Percentiles rank a stretch among this genome's conserved stretches.
These are phyloP conservation scores for Trichopoda pennipes DNA, from an alignment of 2,888 invertebrate genomes.

Conservation along the genomic window DNA sequence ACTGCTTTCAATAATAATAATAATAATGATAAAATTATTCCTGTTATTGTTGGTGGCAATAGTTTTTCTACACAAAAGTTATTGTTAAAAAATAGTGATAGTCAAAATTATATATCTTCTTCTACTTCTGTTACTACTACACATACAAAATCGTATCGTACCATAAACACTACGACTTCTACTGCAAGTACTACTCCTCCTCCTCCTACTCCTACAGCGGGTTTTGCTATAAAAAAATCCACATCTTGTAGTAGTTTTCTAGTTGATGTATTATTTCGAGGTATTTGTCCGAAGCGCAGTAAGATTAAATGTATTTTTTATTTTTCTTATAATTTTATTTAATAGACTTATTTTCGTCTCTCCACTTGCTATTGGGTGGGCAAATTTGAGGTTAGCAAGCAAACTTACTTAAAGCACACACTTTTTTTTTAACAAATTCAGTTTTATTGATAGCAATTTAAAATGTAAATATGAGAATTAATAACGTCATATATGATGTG, in stretches of 20 bases:
- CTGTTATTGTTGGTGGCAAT: conserved; percentile 43
- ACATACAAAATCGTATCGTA: conserved; percentile 68
- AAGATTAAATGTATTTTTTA: conserved; percentile 74
- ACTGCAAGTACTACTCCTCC: conserved; percentile 66
- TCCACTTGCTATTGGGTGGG: too few species aligned
- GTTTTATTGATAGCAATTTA: too few species aligned
- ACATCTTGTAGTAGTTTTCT: conserved; percentile 82
- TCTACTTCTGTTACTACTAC: conserved; percentile 68
- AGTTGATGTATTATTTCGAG: conserved; percentile 82
- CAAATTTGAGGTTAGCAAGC: too few species aligned
- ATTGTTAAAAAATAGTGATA: conserved; percentile 59
- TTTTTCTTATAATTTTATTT: conserved; percentile 40
- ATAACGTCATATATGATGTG: too few species aligned
- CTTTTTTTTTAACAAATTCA: too few species aligned
- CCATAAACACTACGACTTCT: conserved; percentile 72
- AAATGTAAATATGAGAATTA: too few species aligned
- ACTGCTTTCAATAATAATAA: conserved; percentile 45
- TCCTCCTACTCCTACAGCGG: conserved; percentile 69
- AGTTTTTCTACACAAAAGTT: conserved; percentile 59
- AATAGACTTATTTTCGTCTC: conserved; percentile 50
- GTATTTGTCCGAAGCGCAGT: conserved; percentile 81
- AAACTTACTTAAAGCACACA: too few species aligned
- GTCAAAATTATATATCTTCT: conserved; percentile 66
- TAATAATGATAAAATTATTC: conserved; percentile 33
- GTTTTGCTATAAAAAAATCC: conserved; percentile 80